phyloP scores from a whole-genome alignment of 2,797 vertebrate genomes.

The Leuciscus waleckii region DNA sequence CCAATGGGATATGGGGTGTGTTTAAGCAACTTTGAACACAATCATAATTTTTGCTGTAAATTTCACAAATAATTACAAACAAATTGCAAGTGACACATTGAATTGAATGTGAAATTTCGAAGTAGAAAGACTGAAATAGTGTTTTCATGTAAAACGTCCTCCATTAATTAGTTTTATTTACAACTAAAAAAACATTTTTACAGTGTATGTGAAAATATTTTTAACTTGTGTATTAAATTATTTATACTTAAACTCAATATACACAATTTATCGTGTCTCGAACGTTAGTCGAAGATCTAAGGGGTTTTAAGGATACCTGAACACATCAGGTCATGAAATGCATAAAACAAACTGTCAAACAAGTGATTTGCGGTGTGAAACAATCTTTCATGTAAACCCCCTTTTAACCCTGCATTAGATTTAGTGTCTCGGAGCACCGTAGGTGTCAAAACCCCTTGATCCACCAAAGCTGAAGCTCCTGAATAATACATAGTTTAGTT shows the following conservation, averaged over 20 bases:
- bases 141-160: neutral
- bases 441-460: conserved; percentile 56
- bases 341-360: conserved; percentile 38
- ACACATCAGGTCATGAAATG: conserved; percentile 1
- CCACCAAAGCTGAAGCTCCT: conserved; percentile 56
- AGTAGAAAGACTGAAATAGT: neutral
- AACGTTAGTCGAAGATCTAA: neutral
- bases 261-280: neutral
- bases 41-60: neutral
- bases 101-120: neutral
- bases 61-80: neutral
- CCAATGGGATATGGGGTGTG: neutral
- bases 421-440: conserved; percentile 39
- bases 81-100: neutral
- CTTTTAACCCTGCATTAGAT: conserved; percentile 52
- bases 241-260: neutral
- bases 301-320: neutral
- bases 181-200: neutral
- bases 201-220: neutral
- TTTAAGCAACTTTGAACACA: neutral
- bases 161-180: neutral
- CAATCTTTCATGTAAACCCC: conserved; percentile 44
- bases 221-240: neutral
- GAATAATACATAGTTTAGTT: conserved; percentile 82
- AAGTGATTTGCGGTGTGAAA: conserved; percentile 34